Base-by-base conservation (phyloP, 2,888 invertebrate species). In the Creontiades dilutus region DNA sequence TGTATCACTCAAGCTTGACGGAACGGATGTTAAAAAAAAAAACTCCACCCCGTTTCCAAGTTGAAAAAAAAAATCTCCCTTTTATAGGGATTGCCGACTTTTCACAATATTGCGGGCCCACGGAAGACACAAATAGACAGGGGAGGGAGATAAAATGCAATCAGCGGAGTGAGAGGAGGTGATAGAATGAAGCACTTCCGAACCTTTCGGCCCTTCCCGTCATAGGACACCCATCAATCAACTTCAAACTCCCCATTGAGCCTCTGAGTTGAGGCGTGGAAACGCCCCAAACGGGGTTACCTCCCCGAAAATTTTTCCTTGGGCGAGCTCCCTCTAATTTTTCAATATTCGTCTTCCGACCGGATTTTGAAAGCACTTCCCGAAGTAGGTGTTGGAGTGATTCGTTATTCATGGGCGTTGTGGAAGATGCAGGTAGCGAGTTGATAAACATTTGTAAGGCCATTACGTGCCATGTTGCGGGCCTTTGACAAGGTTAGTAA, bases 211-310 rank as follows among this genome's bases (percentile, higher is more conserved):
- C 61, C 61, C 16, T 2, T 12, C 9, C 68, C 23, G 68, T 23
- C 23, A 68, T 68, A 68, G 23, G 68, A 68, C 68, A 68, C 68
- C 68, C 68, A 68, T 68, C 68, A 68, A 68, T 68, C 68, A 68
- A 68, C 68, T 68, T 68, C 68, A 19, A 68, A 23, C 23, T 68
- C 27, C 68, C 27, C 68, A 23, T 23, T 68, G 68, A 68, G 68
- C 68, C 11, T 12, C 23, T 23, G 68, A 68, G 23, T 7, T 68
- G 68, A 68, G 27, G 68, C 68, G 68, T 11, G n/a, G 68, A 68
- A 68, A 19, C 68, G 68, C 23, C 68, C 68, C 68, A 0, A 23
- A 68, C 68, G 68, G 23, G 61, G 16, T 68, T 19, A n/a, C n/a
- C 3, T 23, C 68, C 68, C 23, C 19, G 23, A 0, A 3, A 23